Conservation (phyloP, 2,888 invertebrate genomes). For the Polyommatus iphigenia region DNA sequence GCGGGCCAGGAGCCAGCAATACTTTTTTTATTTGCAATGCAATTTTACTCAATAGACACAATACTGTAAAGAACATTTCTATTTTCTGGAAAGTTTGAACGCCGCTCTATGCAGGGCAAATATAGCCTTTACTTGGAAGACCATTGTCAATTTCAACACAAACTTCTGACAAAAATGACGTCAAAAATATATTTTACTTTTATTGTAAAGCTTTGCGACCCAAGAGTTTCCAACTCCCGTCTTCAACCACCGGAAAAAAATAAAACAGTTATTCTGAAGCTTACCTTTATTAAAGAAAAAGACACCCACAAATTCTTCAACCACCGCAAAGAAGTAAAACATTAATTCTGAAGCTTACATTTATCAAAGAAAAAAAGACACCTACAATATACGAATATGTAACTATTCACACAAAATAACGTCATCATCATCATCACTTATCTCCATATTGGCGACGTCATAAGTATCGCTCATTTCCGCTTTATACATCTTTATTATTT, state of each 20-base stretch:
- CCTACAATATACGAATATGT: background rate
- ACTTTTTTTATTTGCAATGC: no score
- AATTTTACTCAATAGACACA: no score
- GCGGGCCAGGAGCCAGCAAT: no score
- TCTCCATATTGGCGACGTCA: slow-evolving; percentile 67
- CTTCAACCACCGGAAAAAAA: background rate
- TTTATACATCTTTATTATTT: slow-evolving; percentile 53
- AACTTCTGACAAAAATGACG: no score
- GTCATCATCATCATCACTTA: slow-evolving; percentile 56
- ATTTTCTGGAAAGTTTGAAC: no score
- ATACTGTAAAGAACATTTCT: no score
- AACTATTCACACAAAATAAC: slow-evolving; percentile 44
- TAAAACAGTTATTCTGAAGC: background rate
- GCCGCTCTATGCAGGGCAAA: no score
- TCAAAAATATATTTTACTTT: no score
- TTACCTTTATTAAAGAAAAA: slow-evolving; percentile 13
- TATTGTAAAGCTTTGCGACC: no score
- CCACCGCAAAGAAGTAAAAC: background rate
- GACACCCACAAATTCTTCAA: background rate
- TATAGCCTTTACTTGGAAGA: no score
- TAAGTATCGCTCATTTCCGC: slow-evolving; percentile 60
- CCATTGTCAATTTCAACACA: no score
- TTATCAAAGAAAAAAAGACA: slow-evolving; percentile 3
- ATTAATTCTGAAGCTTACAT: background rate
- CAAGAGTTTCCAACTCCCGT: no score